phyloP scores from a whole-genome alignment of 2,888 invertebrate genomes.

The Epirrita christyi region DNA sequence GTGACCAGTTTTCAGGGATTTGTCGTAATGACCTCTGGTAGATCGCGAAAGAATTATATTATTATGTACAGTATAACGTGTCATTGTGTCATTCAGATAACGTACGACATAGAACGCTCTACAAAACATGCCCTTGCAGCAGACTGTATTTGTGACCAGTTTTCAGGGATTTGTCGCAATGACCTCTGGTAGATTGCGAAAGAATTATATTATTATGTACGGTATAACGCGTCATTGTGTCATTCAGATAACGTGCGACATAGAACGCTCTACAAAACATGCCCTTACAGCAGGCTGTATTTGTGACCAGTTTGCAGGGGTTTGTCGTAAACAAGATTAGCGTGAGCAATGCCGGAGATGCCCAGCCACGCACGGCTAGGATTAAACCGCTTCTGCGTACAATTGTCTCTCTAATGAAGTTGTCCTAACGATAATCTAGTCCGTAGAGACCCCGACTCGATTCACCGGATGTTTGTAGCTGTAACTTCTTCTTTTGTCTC shows the following conservation, averaged over 20 bases:
- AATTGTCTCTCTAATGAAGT: slow-evolving; percentile 61
- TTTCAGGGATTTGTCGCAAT: slow-evolving; percentile 38
- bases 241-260: neutral
- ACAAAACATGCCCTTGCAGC: neutral
- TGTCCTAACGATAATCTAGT: slow-evolving; percentile 37
- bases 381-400: slow-evolving; percentile 56
- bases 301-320: slow-evolving; percentile 56
- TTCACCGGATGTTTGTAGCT: slow-evolving; percentile 25
- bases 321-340: slow-evolving; percentile 68
- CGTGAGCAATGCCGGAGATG: slow-evolving; percentile 52
- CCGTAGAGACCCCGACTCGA: slow-evolving; percentile 19
- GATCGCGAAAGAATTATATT: too few relatives aligned
- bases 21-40: too few relatives aligned
- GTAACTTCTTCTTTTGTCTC: slow-evolving; percentile 19
- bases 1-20: too few relatives aligned
- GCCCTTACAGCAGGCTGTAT: slow-evolving; percentile 25
- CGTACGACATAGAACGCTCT: neutral
- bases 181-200: too few relatives aligned
- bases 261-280: neutral
- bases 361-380: slow-evolving; percentile 49
- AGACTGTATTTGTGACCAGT: slow-evolving; percentile 48
- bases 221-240: too few relatives aligned
- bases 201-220: too few relatives aligned
- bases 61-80: too few relatives aligned
- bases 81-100: neutral